Base-by-base conservation (phyloP, 1,140 invertebrate genomes). In the Drosophila eugracilis region DNA sequence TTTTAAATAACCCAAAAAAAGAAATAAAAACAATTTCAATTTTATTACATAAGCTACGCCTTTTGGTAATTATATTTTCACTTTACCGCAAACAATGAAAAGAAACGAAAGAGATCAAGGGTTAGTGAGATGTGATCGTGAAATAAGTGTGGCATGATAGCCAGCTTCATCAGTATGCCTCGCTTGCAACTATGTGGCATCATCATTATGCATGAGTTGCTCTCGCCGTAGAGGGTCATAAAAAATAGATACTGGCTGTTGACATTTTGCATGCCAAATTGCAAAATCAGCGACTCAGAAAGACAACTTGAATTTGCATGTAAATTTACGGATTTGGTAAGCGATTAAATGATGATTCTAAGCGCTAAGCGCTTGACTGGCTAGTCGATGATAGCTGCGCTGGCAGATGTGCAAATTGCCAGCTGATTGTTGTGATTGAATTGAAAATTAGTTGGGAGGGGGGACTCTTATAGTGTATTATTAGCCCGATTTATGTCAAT, bases 251-350 rank as follows among this genome's bases (percentile, higher is more conserved):
- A 67, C 30, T 54, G 54, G 30, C 72, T 67, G 70, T 77, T 85
- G 77, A 86, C 83, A 86, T 83, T 83, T 86, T 83, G 83, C 78
- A 88, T 86, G 83, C 83, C 73, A 59, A 75, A 86, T 84, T 84
- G 79, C 75, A 78, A 70, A 57, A 48, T 36, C 65, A 80, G 69
- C 74, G 60, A 81, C 41, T 86, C 81, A 70, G 76, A 75, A 77
- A 78, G 42, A 45, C 75, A 81, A 74, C 60, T 44, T 44, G 39
- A 57, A 70, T 86, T 88, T 62, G 77, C 77, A 81, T 81, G 54
- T 74, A 58, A 65, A 80, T 70, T 54, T 39, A 41, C 28, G 14
- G 26, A 42, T 60, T 73, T 62, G 36, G 39, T 42, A 73, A 73
- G 34, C 24, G 24, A 19, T 39, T 14, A 6, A 28, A 50, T 53